Conservation (phyloP, 2,888 invertebrate species). For the Heliconius ismenius region DNA sequence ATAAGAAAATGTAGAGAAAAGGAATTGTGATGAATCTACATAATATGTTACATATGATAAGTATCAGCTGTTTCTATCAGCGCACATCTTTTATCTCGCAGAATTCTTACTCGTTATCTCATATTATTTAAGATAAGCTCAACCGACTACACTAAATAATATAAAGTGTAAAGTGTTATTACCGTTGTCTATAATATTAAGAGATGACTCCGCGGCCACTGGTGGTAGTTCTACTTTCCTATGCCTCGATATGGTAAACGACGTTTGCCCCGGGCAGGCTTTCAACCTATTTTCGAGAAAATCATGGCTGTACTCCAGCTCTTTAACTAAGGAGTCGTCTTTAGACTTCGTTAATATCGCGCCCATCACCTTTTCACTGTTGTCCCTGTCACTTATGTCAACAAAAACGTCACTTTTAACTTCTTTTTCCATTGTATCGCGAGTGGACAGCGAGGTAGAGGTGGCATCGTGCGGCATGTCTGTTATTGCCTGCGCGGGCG, state of each 20-base stretch:
- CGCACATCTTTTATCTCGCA: constrained; percentile 9
- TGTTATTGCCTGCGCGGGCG: constrained; percentile 49
- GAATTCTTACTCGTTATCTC: background rate
- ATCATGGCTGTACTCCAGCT: constrained; percentile 72
- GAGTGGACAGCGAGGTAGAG: constrained; percentile 60
- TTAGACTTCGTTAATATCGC: constrained; percentile 64
- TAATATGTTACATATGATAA: background rate
- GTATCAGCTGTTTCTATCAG: background rate
- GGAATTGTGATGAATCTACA: background rate
- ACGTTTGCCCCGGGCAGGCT: constrained; percentile 70
- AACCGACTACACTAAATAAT: constrained; percentile 1
- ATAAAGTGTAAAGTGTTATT: constrained; percentile 47
- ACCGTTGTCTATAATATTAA: constrained; percentile 69
- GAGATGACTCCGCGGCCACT: constrained; percentile 63
- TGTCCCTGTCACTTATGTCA: constrained; percentile 69
- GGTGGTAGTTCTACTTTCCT: constrained; percentile 83
- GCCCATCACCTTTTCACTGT: constrained; percentile 76
- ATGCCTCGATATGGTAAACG: constrained; percentile 83
- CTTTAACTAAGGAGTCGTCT: constrained; percentile 57
- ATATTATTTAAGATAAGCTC: constrained; percentile 12
- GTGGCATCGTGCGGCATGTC: constrained; percentile 71
- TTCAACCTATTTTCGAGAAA: constrained; percentile 75
- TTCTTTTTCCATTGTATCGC: constrained; percentile 65
- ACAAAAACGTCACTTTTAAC: constrained; percentile 68
- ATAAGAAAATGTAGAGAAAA: background rate